A percentile compares a stretch with the other conserved stretches of the same genome.
Evolutionary conservation across 2,888 invertebrate genomes (phyloP).

Genomic region (Cheilosia pagana): DNA sequence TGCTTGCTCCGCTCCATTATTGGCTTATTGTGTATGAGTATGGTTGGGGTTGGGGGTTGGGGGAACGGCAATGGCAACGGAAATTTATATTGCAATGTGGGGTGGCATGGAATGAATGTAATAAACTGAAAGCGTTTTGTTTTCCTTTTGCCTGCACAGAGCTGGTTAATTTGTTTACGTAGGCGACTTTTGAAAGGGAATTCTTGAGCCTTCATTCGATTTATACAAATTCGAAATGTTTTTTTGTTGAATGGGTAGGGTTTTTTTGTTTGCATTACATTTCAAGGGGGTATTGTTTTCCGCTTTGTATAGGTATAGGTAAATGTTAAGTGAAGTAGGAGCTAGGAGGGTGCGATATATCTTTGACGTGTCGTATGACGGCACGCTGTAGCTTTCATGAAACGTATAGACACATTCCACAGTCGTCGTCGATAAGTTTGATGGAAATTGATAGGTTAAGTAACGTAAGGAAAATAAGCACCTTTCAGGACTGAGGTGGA

Average conservation of each 20-base stretch:
- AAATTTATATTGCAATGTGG: conserved; percentile 42
- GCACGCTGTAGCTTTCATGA: no score
- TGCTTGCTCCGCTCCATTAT: conserved; percentile 32
- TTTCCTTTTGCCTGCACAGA: conserved; percentile 1
- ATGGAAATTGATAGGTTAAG: no score
- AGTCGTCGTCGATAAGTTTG: no score
- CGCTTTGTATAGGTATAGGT: no score
- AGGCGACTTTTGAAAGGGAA: conserved; percentile 37
- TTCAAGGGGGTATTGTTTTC: no score
- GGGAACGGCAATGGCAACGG: neutral
- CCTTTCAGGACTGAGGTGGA: no score
- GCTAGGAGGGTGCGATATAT: no score
- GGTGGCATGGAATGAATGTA: conserved; percentile 30
- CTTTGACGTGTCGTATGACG: no score
- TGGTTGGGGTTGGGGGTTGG: conserved; percentile 2
- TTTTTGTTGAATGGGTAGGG: neutral
- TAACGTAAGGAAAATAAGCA: no score
- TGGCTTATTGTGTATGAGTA: conserved; percentile 18
- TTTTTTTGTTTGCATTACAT: no score
- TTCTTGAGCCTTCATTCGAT: conserved; percentile 26
- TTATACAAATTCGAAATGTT: conserved; percentile 21
- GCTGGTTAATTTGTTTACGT: conserved; percentile 52
- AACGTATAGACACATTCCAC: no score
- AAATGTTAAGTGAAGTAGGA: no score
- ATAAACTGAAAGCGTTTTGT: conserved; percentile 51